Conservation (phyloP, 2,113 vertebrate species). For the Nibea albiflora region DNA sequence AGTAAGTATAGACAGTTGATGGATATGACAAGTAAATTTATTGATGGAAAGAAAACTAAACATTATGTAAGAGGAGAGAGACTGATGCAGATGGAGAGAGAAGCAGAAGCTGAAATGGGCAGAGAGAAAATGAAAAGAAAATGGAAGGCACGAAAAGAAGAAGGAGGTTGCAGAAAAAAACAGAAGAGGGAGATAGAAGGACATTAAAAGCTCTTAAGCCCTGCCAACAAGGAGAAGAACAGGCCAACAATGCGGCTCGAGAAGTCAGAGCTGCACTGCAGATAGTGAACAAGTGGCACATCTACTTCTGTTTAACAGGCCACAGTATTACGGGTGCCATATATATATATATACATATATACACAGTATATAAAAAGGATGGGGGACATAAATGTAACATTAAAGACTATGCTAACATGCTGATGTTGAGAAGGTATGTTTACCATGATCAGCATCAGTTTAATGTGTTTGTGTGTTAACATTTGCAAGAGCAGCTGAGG, state of each 20-base stretch:
- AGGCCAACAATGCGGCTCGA: slow-evolving; percentile 58
- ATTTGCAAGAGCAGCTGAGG: neutral
- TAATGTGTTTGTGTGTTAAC: neutral
- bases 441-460: neutral
- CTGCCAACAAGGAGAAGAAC: slow-evolving; percentile 60
- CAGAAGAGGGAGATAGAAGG: slow-evolving; percentile 41
- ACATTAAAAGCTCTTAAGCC: slow-evolving; percentile 56
- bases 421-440: neutral
- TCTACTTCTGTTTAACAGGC: slow-evolving; percentile 8
- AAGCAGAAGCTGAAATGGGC: neutral
- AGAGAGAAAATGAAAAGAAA: slow-evolving; percentile 8
- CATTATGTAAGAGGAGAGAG: slow-evolving; percentile 18
- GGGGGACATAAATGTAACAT: neutral
- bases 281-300: slow-evolving; percentile 56
- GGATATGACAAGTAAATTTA: neutral
- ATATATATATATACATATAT: too few relatives aligned
- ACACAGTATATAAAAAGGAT: too few relatives aligned
- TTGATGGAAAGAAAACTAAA: slow-evolving; percentile 18
- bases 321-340: neutral
- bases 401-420: neutral
- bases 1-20: neutral
- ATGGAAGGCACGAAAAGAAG: neutral
- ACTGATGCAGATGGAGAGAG: slow-evolving; percentile 12
- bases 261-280: slow-evolving; percentile 75
- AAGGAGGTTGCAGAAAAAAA: slow-evolving; percentile 39